Conservation (phyloP, 2,797 vertebrate genomes). For the Sparidentex hasta region DNA sequence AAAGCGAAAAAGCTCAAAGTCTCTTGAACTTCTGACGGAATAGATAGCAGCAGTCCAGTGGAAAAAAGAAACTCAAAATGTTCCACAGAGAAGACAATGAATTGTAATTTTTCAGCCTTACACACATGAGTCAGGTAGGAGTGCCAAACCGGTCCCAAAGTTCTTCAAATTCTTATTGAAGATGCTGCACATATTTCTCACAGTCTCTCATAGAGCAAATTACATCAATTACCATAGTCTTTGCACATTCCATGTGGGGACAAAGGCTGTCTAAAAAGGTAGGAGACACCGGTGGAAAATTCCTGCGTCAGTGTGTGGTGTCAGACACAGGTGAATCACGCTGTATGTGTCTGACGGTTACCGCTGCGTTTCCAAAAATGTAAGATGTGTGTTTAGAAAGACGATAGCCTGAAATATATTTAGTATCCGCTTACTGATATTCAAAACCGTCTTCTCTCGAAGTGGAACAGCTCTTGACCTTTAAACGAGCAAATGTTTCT, state of each 20-base stretch:
- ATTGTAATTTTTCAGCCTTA: conserved; percentile 14
- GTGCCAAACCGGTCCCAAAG: conserved; percentile 47
- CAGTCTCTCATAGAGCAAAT: conserved; percentile 24
- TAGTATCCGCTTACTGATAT: not conserved
- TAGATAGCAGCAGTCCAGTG: conserved; percentile 3
- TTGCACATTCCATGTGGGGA: conserved; percentile 40
- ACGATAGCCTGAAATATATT: not conserved
- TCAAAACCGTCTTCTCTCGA: not conserved
- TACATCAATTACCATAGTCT: conserved; percentile 44
- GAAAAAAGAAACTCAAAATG: not conserved
- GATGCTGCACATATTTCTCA: conserved; percentile 59
- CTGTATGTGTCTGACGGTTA: not conserved
- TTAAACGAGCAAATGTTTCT: not conserved
- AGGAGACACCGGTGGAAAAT: not conserved
- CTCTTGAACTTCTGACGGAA: conserved; percentile 37
- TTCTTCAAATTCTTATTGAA: conserved; percentile 47
- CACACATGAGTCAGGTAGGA: conserved; percentile 1
- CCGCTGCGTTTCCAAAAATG: not conserved
- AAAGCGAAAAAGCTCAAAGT: conserved; percentile 1
- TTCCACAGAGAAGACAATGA: not conserved
- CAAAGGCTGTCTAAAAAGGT: conserved; percentile 20
- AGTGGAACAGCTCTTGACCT: not conserved
- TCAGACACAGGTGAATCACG: conserved; percentile 18
- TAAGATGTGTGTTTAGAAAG: not conserved
- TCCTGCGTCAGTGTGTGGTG: not conserved